A percentile compares a stretch with the other conserved stretches of the same genome.
Evolutionary conservation across 2,113 vertebrate genomes (phyloP).

Genomic region (Callocephalon fimbriatum): DNA sequence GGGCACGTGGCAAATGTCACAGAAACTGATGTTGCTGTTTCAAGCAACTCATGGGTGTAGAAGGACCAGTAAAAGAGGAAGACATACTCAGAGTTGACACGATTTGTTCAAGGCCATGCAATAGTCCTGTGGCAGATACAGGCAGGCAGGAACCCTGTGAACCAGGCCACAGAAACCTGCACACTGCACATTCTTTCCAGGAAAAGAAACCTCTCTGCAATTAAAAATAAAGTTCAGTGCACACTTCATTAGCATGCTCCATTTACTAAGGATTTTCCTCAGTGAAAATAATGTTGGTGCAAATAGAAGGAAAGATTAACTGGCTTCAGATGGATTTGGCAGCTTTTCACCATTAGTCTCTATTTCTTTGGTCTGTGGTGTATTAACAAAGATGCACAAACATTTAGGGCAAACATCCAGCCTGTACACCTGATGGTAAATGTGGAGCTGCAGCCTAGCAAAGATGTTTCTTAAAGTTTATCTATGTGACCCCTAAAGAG

Average conservation of each 20-base stretch:
- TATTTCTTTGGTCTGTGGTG: not conserved
- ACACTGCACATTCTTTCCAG: not conserved
- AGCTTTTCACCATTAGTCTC: not conserved
- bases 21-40: not conserved
- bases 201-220: not conserved
- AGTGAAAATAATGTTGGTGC: conserved; percentile 34
- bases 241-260: not conserved
- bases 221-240: conserved; percentile 26
- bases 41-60: not conserved
- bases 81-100: not conserved
- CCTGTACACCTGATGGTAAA: not conserved
- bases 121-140: not conserved
- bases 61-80: not conserved
- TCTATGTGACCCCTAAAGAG: not conserved
- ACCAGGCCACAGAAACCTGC: not conserved
- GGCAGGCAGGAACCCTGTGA: not conserved
- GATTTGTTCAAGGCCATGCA: not conserved
- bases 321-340: not conserved
- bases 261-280: conserved; percentile 29
- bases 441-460: not conserved
- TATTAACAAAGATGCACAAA: not conserved
- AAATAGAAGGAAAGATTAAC: conserved; percentile 33
- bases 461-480: not conserved
- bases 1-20: not conserved
- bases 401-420: not conserved